These are phyloP conservation scores for Cerastoderma edule DNA, from an alignment of 2,888 invertebrate species.

Conservation along the genomic window DNA sequence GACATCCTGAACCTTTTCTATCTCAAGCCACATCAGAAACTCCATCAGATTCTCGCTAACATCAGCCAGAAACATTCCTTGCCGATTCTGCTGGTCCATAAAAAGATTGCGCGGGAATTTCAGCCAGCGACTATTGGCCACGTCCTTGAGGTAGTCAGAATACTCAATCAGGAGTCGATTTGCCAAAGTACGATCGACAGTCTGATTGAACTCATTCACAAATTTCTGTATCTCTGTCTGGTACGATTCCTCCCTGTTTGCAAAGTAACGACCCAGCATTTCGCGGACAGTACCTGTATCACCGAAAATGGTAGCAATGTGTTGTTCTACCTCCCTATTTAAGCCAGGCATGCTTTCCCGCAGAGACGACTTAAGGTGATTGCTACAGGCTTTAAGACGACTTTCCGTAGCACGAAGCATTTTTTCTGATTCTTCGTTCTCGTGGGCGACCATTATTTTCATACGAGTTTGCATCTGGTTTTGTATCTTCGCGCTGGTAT, in stretches of 20 bases:
- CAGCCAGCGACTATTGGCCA: slow-evolving; percentile 77
- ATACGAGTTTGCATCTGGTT: slow-evolving; percentile 65
- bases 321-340: slow-evolving; percentile 45
- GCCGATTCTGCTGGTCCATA: slow-evolving; percentile 64
- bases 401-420: slow-evolving; percentile 67
- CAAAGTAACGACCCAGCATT: slow-evolving; percentile 54
- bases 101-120: slow-evolving; percentile 76
- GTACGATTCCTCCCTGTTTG: slow-evolving; percentile 57
- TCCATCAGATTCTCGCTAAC: slow-evolving; percentile 62
- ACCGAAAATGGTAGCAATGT: slow-evolving; percentile 61
- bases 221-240: slow-evolving; percentile 68
- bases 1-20: slow-evolving; percentile 74
- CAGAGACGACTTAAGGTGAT: slow-evolving; percentile 65
- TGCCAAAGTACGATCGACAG: slow-evolving; percentile 65
- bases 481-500: slow-evolving; percentile 72
- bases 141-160: slow-evolving; percentile 69
- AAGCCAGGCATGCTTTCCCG: slow-evolving; percentile 55
- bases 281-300: slow-evolving; percentile 64
- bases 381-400: slow-evolving; percentile 72
- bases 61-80: slow-evolving; percentile 51
- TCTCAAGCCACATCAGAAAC: slow-evolving; percentile 75
- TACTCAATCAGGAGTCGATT: slow-evolving; percentile 69
- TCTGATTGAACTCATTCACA: slow-evolving; percentile 69
- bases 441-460: slow-evolving; percentile 65
- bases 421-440: slow-evolving; percentile 65